These are phyloP conservation scores for Leptoclinus maculatus DNA, from an alignment of 2,797 vertebrate species.

Conservation along the genomic window DNA sequence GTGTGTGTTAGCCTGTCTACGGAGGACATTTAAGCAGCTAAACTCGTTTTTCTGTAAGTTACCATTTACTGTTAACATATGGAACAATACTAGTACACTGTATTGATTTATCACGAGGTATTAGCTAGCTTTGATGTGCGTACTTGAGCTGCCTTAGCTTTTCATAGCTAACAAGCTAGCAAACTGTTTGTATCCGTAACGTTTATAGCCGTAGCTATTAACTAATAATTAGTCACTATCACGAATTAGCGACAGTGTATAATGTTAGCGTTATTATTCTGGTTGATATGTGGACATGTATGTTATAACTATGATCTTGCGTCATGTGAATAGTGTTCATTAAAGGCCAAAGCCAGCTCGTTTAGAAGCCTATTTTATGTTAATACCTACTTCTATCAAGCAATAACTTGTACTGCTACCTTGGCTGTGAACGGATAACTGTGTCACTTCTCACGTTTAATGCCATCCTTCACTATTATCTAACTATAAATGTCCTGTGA, in stretches of 20 bases:
- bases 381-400: background rate
- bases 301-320: background rate
- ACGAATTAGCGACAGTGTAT: background rate
- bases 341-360: background rate
- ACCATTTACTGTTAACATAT: fast-evolving
- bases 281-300: background rate
- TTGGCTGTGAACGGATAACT: background rate
- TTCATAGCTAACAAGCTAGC: conserved; percentile 38
- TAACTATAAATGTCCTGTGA: background rate
- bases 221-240: background rate
- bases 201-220: background rate
- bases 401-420: background rate
- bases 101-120: fast-evolving
- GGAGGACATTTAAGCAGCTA: background rate
- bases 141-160: background rate
- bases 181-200: background rate
- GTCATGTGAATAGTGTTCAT: background rate
- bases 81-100: fast-evolving
- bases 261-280: background rate
- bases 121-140: background rate
- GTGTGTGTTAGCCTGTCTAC: background rate
- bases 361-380: background rate
- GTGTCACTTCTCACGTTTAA: background rate
- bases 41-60: conserved; percentile 23
- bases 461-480: background rate